Base-by-base conservation (phyloP, 2,888 invertebrate genomes). In the Holacanthella duospinosa region DNA sequence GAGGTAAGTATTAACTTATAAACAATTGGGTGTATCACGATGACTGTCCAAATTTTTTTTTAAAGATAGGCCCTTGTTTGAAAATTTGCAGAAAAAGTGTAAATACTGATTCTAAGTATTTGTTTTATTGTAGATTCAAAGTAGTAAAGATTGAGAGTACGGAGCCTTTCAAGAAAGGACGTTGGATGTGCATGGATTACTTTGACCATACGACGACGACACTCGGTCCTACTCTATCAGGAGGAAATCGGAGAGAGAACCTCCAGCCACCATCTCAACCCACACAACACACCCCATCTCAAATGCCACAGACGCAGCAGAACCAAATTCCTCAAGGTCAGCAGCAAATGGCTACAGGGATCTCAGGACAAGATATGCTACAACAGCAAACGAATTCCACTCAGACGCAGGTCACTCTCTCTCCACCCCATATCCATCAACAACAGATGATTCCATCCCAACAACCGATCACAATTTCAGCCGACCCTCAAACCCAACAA, bases 141-240 rank as follows among this genome's bases (percentile, higher is more conserved):
- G 92, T 94, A 74, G 93, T 94, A 44, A 94, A 94, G 82, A 92
- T 94, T 74, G 93, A 93, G 79, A 92, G 91, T 74, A 90, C 90
- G n/a, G 91, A 92, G 79, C 93, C 93, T 24, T 93, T 92, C 76
- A 86, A 88, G 73, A 83, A 93, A 64, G 94, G 94, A 28, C 82
- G 93, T 73, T 94, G 94, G 94, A 86, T 87, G 78, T 94, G 93
- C 78, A 89, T 91, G 86, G 94, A 94, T 78, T 94, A 90, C 78
- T 81, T 91, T 74, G 93, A 93, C 80, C 89, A 91, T 29, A 55
- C 55, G 26, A 24, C 55, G n/a, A 55, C 55, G 25, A 55, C 25
- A 4, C 27, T 29, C 21, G 25, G 3, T 26, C 27, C 55, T 6
- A 55, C 9, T 25, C 48, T 48, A 21, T 16, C 19, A 16, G 48